Evolutionary conservation across 2,888 invertebrate genomes (phyloP), one percentile per base, ranked within the genome.

Genomic region (Cistogaster globosa): DNA sequence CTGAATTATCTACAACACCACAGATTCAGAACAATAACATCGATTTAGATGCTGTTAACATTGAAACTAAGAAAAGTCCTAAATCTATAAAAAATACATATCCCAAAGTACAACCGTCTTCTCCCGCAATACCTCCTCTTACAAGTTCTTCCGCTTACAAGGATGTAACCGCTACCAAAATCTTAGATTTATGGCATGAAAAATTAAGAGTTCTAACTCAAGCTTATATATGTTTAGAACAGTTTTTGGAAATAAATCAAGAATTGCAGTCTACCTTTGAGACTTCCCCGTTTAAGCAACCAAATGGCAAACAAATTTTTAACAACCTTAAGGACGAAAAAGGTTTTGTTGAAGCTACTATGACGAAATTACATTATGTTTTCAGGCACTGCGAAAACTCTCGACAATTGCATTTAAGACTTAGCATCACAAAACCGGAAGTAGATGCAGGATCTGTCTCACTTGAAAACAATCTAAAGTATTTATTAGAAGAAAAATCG

Each of bases 231-330:
- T 83, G 82, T 36, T 38, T 83, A 14, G 82, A 83, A 20, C 82
- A 77, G 45, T 77, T 83, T 18, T 22, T 83, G 36, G 82, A 83
- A 58, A 71, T 83, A 14, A 83, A 83, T 83, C 58, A 83, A 36
- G 82, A 83, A 71, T 51, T 83, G 65, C 69, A 60, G 45, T 32
- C 14, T 1, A 18, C 22, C 16, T 65, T 71, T 26, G 65, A 58
- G 6, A n/a, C n/a, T 1, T 26, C 48, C 20, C 2, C 14, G 7
- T 9, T 18, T 36, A 53, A 63, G n/a, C 36, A 72, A 32, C 51
- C 67, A 48, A 36, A 18, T n/a, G 12, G 4, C 5, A 55, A 0
- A 4, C 48, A 71, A 51, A 12, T 65, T 2, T 58, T 65, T 53
- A 36, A 65, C 1, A 65, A 53, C 18, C 9, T 83, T 45, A 71